Evolutionary conservation across 2,888 invertebrate genomes (phyloP), one percentile per base, ranked within the genome.

Genomic region (Drosophila helvetica): DNA sequence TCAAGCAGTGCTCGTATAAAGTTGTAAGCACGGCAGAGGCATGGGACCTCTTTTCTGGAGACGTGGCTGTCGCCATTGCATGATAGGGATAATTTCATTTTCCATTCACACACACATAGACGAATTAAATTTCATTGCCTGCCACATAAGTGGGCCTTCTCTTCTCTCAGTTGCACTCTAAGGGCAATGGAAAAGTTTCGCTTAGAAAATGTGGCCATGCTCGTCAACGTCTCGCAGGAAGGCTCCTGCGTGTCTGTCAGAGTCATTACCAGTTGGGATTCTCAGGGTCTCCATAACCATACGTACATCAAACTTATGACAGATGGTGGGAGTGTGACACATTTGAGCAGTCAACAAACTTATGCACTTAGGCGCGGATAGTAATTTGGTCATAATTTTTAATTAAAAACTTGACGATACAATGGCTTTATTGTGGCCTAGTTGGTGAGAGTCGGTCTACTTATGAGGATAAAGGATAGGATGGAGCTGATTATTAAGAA

Each of bases 151-250:
- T 73, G n/a, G n/a, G n/a, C 47, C 46, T 38, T 58, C 10, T 33
- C 33, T 1, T 3, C 74, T 67, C 62, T 73, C 58, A 73, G 67
- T 47, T 73, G 46, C 71, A 63, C 61, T 55, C 61, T 43, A 43
- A 53, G 57, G 70, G 72, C 64, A 54, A 63, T 71, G 64, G 64
- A 71, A 56, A 71, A 69, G 43, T 70, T 70, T 71, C 17, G 30
- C 54, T 25, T 19, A 47, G 70, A 54, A 69, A 61, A 43, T 53
- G 70, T 48, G 69, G 33, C 42, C 42, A 18, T 22, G 48, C 43
- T 46, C 55, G 66, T 67, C 56, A 66, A 33, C 47, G 67, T 47
- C 47, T 53, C 30, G 22, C 52, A 17, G 30, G 51, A 22, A 58
- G 42, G 52, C 47, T 18, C 19, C 18, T 27, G 58, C 17, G 46